These are phyloP conservation scores for Coranthus polyacanthus DNA, from an alignment of 2,797 vertebrate genomes.

Conservation along the genomic window DNA sequence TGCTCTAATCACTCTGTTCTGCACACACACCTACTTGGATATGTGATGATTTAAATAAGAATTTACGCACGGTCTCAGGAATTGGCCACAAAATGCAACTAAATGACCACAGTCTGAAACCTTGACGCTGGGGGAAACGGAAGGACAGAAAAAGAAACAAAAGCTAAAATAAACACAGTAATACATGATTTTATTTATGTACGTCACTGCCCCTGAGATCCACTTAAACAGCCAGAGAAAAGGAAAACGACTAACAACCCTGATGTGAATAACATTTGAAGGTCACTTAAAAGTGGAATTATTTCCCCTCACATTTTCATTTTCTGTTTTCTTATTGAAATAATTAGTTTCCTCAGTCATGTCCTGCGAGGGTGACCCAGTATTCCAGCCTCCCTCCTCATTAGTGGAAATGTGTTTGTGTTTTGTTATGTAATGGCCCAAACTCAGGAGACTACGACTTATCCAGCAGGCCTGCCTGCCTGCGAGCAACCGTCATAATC, in stretches of 20 bases:
- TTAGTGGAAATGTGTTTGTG: slow-evolving; percentile 57
- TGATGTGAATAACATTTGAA: not conserved
- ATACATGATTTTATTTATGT: not conserved
- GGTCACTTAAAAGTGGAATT: not conserved
- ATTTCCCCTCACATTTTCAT: not conserved
- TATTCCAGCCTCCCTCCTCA: slow-evolving; percentile 51
- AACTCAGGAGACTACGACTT: slow-evolving; percentile 51
- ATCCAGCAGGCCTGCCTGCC: slow-evolving; percentile 51
- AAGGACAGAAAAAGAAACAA: not conserved
- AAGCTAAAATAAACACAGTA: not conserved
- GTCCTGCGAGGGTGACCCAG: slow-evolving; percentile 57
- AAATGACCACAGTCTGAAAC: too few relatives aligned
- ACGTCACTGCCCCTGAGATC: not conserved
- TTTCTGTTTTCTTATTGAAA: slow-evolving; percentile 28
- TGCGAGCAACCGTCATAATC: slow-evolving; percentile 36
- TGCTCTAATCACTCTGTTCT: too few relatives aligned
- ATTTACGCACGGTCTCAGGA: too few relatives aligned
- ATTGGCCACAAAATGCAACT: too few relatives aligned
- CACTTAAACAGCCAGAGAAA: not conserved
- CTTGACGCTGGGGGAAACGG: too few relatives aligned
- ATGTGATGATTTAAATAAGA: too few relatives aligned
- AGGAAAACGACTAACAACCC: not conserved
- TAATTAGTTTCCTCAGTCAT: slow-evolving; percentile 35
- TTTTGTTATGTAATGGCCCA: slow-evolving; percentile 65
- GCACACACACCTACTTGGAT: too few relatives aligned